Base-by-base conservation (phyloP, 1,140 invertebrate genomes). In the Steinernema feltiae region DNA sequence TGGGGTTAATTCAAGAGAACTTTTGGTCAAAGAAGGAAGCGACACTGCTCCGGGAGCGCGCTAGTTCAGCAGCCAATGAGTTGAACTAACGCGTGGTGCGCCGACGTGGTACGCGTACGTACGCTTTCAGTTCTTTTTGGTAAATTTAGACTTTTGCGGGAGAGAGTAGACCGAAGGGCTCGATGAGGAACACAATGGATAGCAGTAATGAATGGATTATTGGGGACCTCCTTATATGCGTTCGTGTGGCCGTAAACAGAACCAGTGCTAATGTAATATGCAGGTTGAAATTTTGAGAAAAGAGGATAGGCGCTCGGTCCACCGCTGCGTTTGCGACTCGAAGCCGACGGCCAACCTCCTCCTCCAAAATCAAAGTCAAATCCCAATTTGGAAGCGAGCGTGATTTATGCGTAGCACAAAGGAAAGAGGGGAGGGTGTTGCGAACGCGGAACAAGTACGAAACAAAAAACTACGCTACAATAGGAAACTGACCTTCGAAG, bases 1-100 rank as follows among this genome's bases (percentile, higher is more conserved):
- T 63, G 7, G 53, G 53, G 53, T 63, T 63, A 63, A 63, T 63
- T n/a, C n/a, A n/a, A n/a, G n/a, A n/a, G n/a, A n/a, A n/a, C n/a
- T n/a, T n/a, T n/a, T n/a, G n/a, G n/a, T n/a, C n/a, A n/a, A n/a
- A n/a, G n/a, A n/a, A n/a, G n/a, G n/a, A n/a, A n/a, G n/a, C n/a
- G n/a, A n/a, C n/a, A n/a, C n/a, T n/a, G n/a, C n/a, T n/a, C n/a
- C n/a, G n/a, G n/a, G n/a, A n/a, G n/a, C n/a, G n/a, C n/a, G n/a
- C n/a, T n/a, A n/a, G n/a, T n/a, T n/a, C n/a, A n/a, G n/a, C n/a
- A n/a, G n/a, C n/a, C n/a, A n/a, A n/a, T n/a, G n/a, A n/a, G n/a
- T n/a, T n/a, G n/a, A n/a, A n/a, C n/a, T n/a, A n/a, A n/a, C n/a
- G n/a, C n/a, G n/a, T n/a, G n/a, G n/a, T n/a, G n/a, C n/a, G n/a